phyloP scores from a whole-genome alignment of 1,140 invertebrate species.

The Ctenoplectra terminalis region DNA sequence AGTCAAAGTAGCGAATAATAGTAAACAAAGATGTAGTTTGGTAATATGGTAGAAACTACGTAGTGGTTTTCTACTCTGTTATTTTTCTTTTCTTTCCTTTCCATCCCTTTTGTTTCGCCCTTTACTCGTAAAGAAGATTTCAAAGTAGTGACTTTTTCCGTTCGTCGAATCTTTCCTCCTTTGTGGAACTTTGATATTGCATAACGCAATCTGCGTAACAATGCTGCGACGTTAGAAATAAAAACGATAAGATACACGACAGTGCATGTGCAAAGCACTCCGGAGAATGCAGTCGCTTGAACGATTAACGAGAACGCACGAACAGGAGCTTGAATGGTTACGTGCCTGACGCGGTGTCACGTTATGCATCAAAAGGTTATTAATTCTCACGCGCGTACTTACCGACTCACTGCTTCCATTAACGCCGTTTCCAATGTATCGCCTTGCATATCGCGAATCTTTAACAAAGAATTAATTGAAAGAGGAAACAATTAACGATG shows the following conservation, averaged over 20 bases:
- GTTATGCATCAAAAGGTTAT: slow-evolving; percentile 33
- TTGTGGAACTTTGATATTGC: background rate
- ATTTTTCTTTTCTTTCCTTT: too few relatives aligned
- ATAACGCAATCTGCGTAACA: slow-evolving; percentile 20
- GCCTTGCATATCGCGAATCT: slow-evolving; percentile 28
- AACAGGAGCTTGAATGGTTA: slow-evolving; percentile 19
- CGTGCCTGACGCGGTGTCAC: slow-evolving; percentile 41
- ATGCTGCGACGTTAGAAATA: background rate
- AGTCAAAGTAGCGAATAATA: background rate
- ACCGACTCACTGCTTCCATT: slow-evolving; percentile 3
- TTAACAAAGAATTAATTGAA: slow-evolving; percentile 24
- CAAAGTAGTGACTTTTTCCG: background rate
- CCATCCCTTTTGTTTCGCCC: background rate
- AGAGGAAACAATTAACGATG: slow-evolving; percentile 17
- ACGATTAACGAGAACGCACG: slow-evolving; percentile 39
- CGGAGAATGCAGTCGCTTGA: slow-evolving; percentile 14
- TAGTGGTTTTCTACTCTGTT: background rate
- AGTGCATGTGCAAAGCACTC: background rate
- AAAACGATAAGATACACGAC: background rate
- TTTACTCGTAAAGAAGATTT: background rate
- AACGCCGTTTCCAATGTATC: slow-evolving; percentile 24
- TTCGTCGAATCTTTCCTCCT: background rate
- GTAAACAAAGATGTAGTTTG: background rate
- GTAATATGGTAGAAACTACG: background rate
- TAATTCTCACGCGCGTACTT: slow-evolving; percentile 25